A percentile compares a stretch with the other conserved stretches of the same genome.
These are phyloP conservation scores for Lophius piscatorius DNA, from an alignment of 2,113 vertebrate species.

Conservation along the genomic window DNA sequence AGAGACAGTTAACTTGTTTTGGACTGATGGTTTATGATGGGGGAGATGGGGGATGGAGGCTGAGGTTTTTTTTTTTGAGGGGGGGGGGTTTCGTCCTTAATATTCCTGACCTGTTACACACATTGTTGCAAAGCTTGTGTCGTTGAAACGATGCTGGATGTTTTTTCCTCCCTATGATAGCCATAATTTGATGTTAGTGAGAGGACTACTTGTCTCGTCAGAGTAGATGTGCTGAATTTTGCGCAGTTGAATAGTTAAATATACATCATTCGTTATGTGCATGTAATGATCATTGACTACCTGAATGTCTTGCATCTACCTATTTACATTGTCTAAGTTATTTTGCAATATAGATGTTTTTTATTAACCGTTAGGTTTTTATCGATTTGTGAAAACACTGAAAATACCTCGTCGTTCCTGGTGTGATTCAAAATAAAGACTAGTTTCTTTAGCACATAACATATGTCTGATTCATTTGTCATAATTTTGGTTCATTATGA, in stretches of 20 bases:
- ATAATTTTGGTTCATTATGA: not conserved
- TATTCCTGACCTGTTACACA: slow-evolving; percentile 60
- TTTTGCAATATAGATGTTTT: slow-evolving; percentile 54
- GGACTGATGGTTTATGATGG: slow-evolving; percentile 38
- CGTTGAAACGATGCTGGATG: slow-evolving; percentile 74
- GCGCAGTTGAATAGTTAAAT: slow-evolving; percentile 32
- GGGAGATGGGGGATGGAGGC: not conserved
- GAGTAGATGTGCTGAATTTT: slow-evolving; percentile 87
- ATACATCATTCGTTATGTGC: slow-evolving; percentile 53
- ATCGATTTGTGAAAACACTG: slow-evolving; percentile 77
- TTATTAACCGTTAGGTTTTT: slow-evolving; percentile 36
- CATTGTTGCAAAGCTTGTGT: slow-evolving; percentile 85
- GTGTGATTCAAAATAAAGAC: slow-evolving; percentile 60
- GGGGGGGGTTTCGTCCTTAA: slow-evolving; percentile 7
- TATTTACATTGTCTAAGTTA: slow-evolving; percentile 74
- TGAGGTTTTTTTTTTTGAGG: not conserved
- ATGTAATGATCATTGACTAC: slow-evolving; percentile 71
- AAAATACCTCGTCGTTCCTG: slow-evolving; percentile 74
- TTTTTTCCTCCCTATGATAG: slow-evolving; percentile 80
- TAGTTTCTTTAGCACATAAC: slow-evolving; percentile 57
- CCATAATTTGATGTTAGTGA: slow-evolving; percentile 88
- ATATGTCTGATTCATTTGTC: slow-evolving; percentile 11
- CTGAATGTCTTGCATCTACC: slow-evolving; percentile 80
- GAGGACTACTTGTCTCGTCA: slow-evolving; percentile 82
- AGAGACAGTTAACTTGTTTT: slow-evolving; percentile 87